These are phyloP conservation scores for Hipposideros larvatus DNA, from an alignment of 2,797 vertebrate genomes.

Conservation along the genomic window DNA sequence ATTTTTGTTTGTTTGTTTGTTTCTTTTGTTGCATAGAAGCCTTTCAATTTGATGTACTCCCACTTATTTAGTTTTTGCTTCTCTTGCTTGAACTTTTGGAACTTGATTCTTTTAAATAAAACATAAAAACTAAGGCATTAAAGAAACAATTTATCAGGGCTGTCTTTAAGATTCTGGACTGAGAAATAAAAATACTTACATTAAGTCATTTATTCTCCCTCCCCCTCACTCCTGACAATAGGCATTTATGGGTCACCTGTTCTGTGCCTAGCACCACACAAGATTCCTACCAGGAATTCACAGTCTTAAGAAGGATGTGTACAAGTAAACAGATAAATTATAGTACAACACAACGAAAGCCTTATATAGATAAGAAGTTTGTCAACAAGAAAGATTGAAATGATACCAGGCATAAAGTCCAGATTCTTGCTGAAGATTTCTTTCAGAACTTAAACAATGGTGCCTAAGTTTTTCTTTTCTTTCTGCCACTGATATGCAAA, in stretches of 20 bases:
- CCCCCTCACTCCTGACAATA: neutral
- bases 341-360: neutral
- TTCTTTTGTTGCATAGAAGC: neutral
- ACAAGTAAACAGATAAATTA: neutral
- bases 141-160: neutral
- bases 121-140: neutral
- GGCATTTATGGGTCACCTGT: neutral
- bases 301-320: neutral
- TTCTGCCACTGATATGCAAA: conserved; percentile 1
- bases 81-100: neutral
- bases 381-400: conserved; percentile 4
- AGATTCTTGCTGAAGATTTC: conserved; percentile 21
- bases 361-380: neutral
- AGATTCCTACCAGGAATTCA: neutral
- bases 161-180: neutral
- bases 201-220: neutral
- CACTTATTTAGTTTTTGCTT: neutral
- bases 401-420: neutral
- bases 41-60: neutral
- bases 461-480: neutral
- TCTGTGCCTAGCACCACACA: neutral
- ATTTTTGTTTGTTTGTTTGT: neutral
- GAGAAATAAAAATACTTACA: neutral
- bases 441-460: conserved; percentile 38
- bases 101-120: neutral